A percentile compares a stretch with the other conserved stretches of the same genome.
Conservation (phyloP, 2,888 invertebrate species). For the Balanococcus diminutus region DNA sequence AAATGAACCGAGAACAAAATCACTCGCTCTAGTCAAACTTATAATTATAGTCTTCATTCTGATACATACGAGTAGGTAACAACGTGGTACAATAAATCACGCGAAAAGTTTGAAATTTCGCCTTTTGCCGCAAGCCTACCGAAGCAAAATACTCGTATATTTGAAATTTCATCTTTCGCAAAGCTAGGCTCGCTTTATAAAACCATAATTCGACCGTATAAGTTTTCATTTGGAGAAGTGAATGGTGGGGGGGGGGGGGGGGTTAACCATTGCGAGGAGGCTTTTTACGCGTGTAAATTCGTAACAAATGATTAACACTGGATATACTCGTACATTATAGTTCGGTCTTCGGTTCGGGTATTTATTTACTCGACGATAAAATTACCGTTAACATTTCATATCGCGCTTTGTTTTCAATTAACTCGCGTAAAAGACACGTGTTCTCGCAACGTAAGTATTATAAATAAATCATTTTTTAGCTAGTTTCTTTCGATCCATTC, state of each 20-base stretch:
- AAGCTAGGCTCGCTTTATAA: not conserved
- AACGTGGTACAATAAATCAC: not conserved
- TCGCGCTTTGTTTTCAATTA: conserved; percentile 10
- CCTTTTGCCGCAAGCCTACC: not conserved
- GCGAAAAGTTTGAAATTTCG: not conserved
- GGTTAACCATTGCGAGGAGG: not conserved
- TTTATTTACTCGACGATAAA: conserved; percentile 15
- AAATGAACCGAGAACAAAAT: not conserved
- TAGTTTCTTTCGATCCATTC: not conserved
- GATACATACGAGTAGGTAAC: not conserved
- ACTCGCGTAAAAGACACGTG: conserved; percentile 5
- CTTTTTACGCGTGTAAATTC: conserved; percentile 5
- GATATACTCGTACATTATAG: not conserved
- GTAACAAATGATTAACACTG: conserved; percentile 7
- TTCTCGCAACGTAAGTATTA: not conserved
- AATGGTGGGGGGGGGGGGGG: too few relatives aligned
- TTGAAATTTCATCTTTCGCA: conserved; percentile 16
- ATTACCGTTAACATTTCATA: conserved; percentile 10
- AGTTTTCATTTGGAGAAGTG: not conserved
- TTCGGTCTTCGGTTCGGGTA: not conserved
- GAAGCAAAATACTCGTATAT: not conserved
- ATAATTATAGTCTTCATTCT: too few relatives aligned
- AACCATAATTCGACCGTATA: not conserved
- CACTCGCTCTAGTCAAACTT: not conserved
- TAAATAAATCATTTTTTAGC: conserved; percentile 25